Evolutionary conservation across 2,888 invertebrate species (phyloP).

Genomic region (Strigamia maritima): DNA sequence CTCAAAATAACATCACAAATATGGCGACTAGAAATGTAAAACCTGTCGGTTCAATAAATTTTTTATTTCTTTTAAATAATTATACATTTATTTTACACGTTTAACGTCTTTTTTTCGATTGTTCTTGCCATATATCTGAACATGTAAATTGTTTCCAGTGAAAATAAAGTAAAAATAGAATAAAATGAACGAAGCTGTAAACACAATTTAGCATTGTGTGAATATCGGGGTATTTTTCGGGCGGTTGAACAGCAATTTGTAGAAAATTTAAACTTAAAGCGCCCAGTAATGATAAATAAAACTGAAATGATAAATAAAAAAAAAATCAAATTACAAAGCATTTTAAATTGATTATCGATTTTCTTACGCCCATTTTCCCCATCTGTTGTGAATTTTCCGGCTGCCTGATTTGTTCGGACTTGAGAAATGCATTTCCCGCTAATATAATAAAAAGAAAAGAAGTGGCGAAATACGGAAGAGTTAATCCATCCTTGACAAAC

Average conservation of each 20-base stretch:
- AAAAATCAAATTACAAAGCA: constrained; percentile 38
- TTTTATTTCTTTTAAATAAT: too few species aligned
- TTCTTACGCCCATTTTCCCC: neutral
- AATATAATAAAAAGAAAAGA: neutral
- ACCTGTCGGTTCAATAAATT: too few species aligned
- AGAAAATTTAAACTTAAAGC: constrained; percentile 47
- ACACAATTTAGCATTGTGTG: constrained; percentile 53
- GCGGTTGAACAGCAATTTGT: constrained; percentile 49
- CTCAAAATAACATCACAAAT: too few species aligned
- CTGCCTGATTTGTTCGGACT: constrained; percentile 40
- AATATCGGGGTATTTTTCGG: constrained; percentile 54
- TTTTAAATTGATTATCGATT: neutral
- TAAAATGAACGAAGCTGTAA: constrained; percentile 55
- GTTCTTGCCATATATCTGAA: too few species aligned
- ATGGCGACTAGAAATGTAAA: too few species aligned
- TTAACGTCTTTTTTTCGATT: too few species aligned
- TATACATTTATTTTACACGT: too few species aligned
- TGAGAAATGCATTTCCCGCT: constrained; percentile 25
- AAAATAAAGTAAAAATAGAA: constrained; percentile 48
- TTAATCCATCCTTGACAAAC: neutral
- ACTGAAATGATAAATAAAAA: constrained; percentile 43
- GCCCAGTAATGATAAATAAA: constrained; percentile 49
- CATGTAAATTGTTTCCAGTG: constrained; percentile 43
- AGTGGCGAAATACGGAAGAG: neutral
- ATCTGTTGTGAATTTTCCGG: constrained; percentile 38